Evolutionary conservation across 1,140 invertebrate species (phyloP), one percentile per base, ranked within the genome.

Genomic region (Platyscapa corneri): DNA sequence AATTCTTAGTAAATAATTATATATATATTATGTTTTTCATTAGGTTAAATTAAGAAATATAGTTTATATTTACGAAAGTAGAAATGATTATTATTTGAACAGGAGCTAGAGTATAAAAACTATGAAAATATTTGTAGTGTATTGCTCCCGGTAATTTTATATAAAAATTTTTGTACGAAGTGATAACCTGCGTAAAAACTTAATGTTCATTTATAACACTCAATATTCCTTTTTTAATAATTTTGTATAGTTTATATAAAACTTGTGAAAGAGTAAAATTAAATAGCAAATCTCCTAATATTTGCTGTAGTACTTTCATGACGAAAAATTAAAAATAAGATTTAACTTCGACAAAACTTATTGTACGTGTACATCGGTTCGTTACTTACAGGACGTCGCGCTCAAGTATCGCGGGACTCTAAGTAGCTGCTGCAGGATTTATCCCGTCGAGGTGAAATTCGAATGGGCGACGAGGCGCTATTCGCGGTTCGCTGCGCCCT

Each of bases 401-500:
- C 37, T 23, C 70, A 16, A 74, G 70, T 42, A 74, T 42, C 70
- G 37, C 70, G 70, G 37, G 23, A 42, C 34, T 67, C 81, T 42
- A 88, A 83, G 83, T 86, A 87, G 89, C 87, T 90, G 90, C 87
- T 87, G 88, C 81, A 87, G 80, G 90, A 91, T 91, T 87, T 89
- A 88, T 88, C 91, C 37, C 67, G 65, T 42, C 39, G 46, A 72
- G 65, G 81, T 89, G 91, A 91, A 91, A 91, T 90, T 91, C 90
- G 89, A 92, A 93, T 92, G 91, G 91, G 90, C 89, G 89, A 88
- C 89, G 91, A 80, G 46, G 49, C 78, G 91, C 88, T 91, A 89
- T 92, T 93, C 89, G 90, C 90, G 92, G 91, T 92, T 92, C 92
- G 89, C 89, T 92, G 92, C 90, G 89, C 89, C 91, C 90, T 90